These are phyloP conservation scores for Paracentrotus lividus DNA, from an alignment of 53 echinoderm and acorn worm genomes.

Conservation along the genomic window DNA sequence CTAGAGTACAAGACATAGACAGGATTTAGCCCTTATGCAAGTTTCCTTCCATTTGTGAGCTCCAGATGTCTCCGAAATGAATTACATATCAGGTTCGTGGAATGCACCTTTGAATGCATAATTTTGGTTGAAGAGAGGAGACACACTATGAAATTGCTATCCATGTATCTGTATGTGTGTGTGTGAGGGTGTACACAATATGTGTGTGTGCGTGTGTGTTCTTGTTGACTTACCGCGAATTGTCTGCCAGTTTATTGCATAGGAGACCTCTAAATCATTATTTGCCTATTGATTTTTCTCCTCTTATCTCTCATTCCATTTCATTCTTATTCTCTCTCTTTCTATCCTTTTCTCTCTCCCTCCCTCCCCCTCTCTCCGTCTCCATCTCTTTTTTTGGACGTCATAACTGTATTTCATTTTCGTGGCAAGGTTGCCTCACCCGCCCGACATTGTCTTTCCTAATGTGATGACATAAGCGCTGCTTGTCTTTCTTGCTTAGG, in stretches of 20 bases:
- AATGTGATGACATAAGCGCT: background rate
- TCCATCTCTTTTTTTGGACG: constrained; percentile 12
- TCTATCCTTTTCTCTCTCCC: too few relatives aligned
- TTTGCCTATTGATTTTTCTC: constrained; percentile 32
- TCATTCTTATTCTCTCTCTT: background rate
- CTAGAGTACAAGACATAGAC: background rate
- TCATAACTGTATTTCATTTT: background rate
- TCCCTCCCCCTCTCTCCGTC: background rate
- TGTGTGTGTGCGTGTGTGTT: constrained; percentile 1
- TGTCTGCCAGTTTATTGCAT: constrained; percentile 20
- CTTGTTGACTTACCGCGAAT: background rate
- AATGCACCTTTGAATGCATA: constrained; percentile 50
- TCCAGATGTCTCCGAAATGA: background rate
- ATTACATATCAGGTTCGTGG: constrained; percentile 45
- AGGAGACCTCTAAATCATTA: constrained; percentile 38
- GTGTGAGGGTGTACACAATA: too few relatives aligned
- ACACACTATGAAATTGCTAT: too few relatives aligned
- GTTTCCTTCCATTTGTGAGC: background rate
- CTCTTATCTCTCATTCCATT: background rate
- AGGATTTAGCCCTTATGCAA: background rate
- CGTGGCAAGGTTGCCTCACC: background rate
- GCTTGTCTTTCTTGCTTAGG: background rate
- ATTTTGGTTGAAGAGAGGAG: background rate
- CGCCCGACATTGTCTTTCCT: constrained; percentile 10
- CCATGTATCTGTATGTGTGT: too few relatives aligned